Conservation (phyloP, 2,888 invertebrate genomes). For the Parapristionchus giblindavisi region DNA sequence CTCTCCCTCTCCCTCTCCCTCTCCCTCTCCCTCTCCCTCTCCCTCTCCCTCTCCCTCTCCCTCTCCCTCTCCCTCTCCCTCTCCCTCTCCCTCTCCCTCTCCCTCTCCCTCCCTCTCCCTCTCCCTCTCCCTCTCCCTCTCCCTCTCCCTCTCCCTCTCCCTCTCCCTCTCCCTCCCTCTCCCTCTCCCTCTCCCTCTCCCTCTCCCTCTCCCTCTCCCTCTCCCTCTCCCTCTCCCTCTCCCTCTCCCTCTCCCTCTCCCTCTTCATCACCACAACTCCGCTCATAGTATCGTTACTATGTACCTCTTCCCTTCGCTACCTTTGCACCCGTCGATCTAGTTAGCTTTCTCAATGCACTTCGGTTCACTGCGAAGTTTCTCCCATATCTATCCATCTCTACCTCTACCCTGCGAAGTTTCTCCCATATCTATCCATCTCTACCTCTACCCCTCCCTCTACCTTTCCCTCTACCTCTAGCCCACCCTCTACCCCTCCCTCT, state of each 20-base stretch:
- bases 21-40: neutral
- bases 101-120: neutral
- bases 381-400: neutral
- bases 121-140: neutral
- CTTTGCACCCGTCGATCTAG: too few relatives aligned
- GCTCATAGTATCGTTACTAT: too few relatives aligned
- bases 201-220: neutral
- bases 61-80: neutral
- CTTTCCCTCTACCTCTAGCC: too few relatives aligned
- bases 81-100: neutral
- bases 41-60: constrained; percentile 2
- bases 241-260: neutral
- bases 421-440: too few relatives aligned
- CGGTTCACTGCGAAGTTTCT: neutral
- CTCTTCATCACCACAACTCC: too few relatives aligned
- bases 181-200: neutral
- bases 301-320: too few relatives aligned
- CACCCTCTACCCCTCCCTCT: neutral
- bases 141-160: neutral
- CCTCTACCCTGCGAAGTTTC: too few relatives aligned
- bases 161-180: neutral
- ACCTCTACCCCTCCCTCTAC: too few relatives aligned
- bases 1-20: neutral
- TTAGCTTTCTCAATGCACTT: neutral
- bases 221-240: neutral